Conservation (phyloP, 1,140 invertebrate genomes). For the Drosophila kurseongensis region DNA sequence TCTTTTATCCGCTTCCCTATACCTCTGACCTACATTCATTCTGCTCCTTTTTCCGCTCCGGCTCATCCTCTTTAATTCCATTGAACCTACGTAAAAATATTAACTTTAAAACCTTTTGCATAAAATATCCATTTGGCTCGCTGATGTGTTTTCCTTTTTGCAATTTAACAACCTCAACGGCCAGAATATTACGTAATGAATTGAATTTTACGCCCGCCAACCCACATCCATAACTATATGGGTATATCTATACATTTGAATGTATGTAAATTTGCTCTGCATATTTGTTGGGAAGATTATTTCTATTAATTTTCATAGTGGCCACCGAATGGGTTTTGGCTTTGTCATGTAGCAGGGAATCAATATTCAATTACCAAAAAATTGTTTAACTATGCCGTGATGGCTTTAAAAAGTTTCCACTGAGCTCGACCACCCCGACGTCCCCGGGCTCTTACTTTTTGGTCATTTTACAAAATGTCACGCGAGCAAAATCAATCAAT, state of each 20-base stretch:
- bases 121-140: constrained; percentile 48
- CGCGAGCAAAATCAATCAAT: constrained; percentile 69
- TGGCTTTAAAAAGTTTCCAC: constrained; percentile 61
- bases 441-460: constrained; percentile 13
- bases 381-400: constrained; percentile 53
- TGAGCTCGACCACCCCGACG: not conserved
- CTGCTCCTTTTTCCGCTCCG: constrained; percentile 15
- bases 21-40: constrained; percentile 26
- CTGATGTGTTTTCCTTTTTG: constrained; percentile 7
- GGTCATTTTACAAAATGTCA: constrained; percentile 72
- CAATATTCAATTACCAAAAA: constrained; percentile 73
- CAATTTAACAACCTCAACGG: constrained; percentile 40
- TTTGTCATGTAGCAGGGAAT: constrained; percentile 52
- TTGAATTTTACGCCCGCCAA: constrained; percentile 33
- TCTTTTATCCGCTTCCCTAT: not conserved
- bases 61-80: constrained; percentile 40
- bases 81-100: constrained; percentile 51
- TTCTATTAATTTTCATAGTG: constrained; percentile 66
- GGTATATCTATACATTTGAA: not conserved
- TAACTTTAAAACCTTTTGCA: constrained; percentile 57
- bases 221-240: not conserved
- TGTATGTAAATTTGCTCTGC: constrained; percentile 48
- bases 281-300: constrained; percentile 52
- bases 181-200: constrained; percentile 45
- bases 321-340: constrained; percentile 20